phyloP scores from a whole-genome alignment of 1,140 invertebrate species.

The Drosophila yakuba region DNA sequence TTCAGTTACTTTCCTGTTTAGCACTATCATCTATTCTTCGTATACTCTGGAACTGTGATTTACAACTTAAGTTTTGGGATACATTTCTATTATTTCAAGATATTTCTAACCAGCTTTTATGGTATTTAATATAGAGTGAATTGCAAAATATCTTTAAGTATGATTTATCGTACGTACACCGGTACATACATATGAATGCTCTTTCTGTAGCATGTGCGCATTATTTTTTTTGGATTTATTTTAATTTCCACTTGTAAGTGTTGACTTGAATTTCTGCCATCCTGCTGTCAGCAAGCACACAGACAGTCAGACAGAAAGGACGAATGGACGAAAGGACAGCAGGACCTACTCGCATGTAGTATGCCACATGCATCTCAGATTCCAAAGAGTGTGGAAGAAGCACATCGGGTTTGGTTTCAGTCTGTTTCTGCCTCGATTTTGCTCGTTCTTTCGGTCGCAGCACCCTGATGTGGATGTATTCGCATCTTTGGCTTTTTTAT shows the following conservation, averaged over 20 bases:
- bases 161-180: background rate
- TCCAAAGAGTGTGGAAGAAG: slow-evolving; percentile 38
- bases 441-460: slow-evolving; percentile 6
- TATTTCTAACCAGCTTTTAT: no score
- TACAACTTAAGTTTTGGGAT: no score
- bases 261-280: slow-evolving; percentile 50
- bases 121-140: background rate
- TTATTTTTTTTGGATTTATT: slow-evolving; percentile 39
- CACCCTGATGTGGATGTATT: slow-evolving; percentile 15
- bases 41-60: no score
- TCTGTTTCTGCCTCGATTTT: slow-evolving; percentile 13
- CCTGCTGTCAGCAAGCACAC: slow-evolving; percentile 15
- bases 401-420: slow-evolving; percentile 38
- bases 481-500: slow-evolving; percentile 36
- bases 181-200: slow-evolving; percentile 5
- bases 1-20: no score
- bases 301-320: background rate
- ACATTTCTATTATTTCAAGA: no score
- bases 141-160: background rate
- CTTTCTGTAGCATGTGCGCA: slow-evolving; percentile 9
- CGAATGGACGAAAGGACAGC: background rate
- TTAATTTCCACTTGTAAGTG: slow-evolving; percentile 57
- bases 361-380: slow-evolving; percentile 36
- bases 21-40: no score
- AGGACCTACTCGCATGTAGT: slow-evolving; percentile 10